phyloP scores from a whole-genome alignment of 2,888 invertebrate species.

The Phorcus lineatus region DNA sequence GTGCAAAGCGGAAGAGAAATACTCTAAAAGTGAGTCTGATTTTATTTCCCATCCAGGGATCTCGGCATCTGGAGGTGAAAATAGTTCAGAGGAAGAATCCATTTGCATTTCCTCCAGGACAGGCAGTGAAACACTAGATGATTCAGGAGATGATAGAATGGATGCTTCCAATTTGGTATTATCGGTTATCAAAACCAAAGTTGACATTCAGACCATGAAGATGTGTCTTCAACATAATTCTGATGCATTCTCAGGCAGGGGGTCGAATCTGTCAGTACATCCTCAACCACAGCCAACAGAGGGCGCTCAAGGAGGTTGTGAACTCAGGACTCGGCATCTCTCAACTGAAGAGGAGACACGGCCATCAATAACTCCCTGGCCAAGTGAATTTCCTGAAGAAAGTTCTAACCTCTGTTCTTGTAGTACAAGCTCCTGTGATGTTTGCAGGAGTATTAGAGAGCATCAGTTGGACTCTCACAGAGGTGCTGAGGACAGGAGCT shows the following conservation, averaged over 20 bases:
- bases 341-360: not conserved
- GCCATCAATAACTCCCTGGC: not conserved
- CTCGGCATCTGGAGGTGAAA: too few species aligned
- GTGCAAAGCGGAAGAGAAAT: too few species aligned
- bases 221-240: conserved; percentile 7
- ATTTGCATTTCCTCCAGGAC: too few species aligned
- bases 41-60: too few species aligned
- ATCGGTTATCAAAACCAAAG: conserved; percentile 7
- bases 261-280: too few species aligned
- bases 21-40: too few species aligned
- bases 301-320: too few species aligned
- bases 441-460: not conserved
- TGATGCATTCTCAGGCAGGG: not conserved
- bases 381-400: not conserved
- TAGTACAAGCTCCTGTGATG: not conserved
- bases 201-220: conserved; percentile 19
- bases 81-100: too few species aligned
- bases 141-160: not conserved
- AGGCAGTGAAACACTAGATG: not conserved
- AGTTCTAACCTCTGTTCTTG: not conserved
- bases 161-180: not conserved
- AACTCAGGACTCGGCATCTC: not conserved
- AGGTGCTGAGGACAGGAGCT: not conserved
- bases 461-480: not conserved
- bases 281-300: not conserved